A percentile compares a stretch with the other conserved stretches of the same genome.
Conservation (phyloP, 2,888 invertebrate genomes). For the Dryobotodes eremita region DNA sequence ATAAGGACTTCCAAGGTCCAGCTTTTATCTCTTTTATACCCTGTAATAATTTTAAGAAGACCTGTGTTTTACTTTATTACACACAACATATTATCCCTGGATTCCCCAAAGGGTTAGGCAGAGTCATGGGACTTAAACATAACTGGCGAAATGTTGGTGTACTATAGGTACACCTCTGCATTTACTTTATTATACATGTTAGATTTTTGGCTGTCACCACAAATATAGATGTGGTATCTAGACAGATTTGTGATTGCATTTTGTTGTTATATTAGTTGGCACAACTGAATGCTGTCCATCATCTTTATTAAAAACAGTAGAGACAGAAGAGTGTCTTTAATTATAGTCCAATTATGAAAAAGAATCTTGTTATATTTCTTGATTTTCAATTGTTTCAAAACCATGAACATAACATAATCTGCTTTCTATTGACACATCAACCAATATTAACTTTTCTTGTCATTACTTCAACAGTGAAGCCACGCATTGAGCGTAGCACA, state of each 20-base stretch:
- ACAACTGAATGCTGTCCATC: background rate
- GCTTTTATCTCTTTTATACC: background rate
- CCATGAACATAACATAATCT: background rate
- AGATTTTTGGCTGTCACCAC: background rate
- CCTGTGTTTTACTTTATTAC: too few species aligned
- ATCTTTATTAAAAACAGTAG: background rate
- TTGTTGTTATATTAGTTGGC: background rate
- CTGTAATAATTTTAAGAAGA: background rate
- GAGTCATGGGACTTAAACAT: too few species aligned
- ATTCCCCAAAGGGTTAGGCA: too few species aligned
- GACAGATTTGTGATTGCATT: background rate
- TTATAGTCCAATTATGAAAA: background rate
- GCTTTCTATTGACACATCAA: background rate
- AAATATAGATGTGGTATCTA: background rate
- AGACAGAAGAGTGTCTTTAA: background rate
- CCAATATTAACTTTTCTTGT: background rate
- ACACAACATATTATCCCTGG: too few species aligned
- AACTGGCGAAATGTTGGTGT: too few species aligned
- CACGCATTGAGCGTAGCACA: constrained; percentile 96
- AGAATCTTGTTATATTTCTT: background rate
- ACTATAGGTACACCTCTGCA: too few species aligned
- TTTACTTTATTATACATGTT: too few species aligned
- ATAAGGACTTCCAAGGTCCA: background rate
- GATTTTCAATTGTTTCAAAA: background rate
- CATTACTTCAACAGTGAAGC: constrained; percentile 93